Conservation (phyloP, 1,140 invertebrate genomes). For the Oncopodura yosiiana region DNA sequence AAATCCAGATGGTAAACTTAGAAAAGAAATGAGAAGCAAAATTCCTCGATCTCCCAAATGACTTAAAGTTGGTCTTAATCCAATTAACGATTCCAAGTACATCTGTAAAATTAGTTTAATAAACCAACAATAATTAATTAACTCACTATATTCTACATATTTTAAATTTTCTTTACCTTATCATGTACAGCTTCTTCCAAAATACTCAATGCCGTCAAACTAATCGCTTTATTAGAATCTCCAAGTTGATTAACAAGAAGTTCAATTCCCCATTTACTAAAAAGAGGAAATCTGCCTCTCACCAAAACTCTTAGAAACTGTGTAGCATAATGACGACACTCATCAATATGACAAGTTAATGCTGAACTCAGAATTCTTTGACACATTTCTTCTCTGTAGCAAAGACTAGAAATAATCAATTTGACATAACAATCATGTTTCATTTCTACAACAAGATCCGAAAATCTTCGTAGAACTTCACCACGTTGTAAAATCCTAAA, state of each 20-base stretch:
- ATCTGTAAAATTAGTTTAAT: conserved; percentile 41
- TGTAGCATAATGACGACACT: conserved; percentile 75
- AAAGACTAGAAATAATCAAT: conserved; percentile 75
- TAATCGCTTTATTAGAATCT: conserved; percentile 64
- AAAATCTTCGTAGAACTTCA: conserved; percentile 66
- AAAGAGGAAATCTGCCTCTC: conserved; percentile 55
- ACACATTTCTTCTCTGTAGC: conserved; percentile 66
- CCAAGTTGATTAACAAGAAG: conserved; percentile 68
- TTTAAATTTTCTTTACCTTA: conserved; percentile 45
- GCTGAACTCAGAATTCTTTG: conserved; percentile 60
- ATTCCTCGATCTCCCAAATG: conserved; percentile 74
- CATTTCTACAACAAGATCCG: conserved; percentile 66
- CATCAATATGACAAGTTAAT: conserved; percentile 54
- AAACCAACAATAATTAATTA: not conserved
- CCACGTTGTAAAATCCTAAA: conserved; percentile 62
- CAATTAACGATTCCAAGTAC: conserved; percentile 67
- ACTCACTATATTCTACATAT: not conserved
- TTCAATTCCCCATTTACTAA: conserved; percentile 70
- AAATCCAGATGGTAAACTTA: conserved; percentile 64
- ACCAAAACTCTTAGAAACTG: conserved; percentile 78
- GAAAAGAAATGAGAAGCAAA: conserved; percentile 67
- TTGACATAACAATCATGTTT: conserved; percentile 87
- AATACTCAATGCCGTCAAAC: conserved; percentile 63
- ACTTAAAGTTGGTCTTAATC: conserved; percentile 59
- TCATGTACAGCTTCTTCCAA: conserved; percentile 89